Conservation (phyloP, 2,113 vertebrate species). For the Paratilapia polleni region DNA sequence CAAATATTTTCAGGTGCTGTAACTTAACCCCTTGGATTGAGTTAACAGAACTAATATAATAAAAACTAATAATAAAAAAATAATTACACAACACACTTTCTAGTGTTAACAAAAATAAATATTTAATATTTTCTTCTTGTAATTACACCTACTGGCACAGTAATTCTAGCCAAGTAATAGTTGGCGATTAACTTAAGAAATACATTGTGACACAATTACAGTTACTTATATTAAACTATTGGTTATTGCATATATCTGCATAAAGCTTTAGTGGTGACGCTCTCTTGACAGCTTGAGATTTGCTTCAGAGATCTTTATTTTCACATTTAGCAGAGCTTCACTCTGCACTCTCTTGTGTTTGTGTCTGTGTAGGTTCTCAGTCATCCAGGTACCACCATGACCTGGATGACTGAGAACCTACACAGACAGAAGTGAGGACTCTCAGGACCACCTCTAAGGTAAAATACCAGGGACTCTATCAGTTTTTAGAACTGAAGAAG, state of each 20-base stretch:
- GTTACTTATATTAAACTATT: neutral
- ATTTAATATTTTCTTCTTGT: neutral
- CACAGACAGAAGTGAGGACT: neutral
- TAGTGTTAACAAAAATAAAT: neutral
- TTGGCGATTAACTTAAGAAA: neutral
- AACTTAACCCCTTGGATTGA: too few species aligned
- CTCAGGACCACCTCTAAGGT: neutral
- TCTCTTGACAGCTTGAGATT: neutral
- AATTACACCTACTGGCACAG: neutral
- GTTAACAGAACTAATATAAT: too few species aligned
- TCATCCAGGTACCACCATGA: neutral
- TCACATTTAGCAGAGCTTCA: neutral
- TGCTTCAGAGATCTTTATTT: neutral
- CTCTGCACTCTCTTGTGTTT: neutral
- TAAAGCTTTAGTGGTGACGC: neutral
- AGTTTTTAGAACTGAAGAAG: neutral
- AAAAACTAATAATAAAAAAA: too few species aligned
- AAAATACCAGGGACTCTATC: neutral
- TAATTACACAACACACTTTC: neutral
- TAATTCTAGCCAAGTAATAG: neutral
- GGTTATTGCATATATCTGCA: neutral
- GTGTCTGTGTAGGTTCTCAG: neutral
- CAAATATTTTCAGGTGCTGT: neutral
- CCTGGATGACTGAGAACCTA: neutral
- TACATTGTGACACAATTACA: too few species aligned